A percentile compares a stretch with the other conserved stretches of the same genome.
Evolutionary conservation across 2,888 invertebrate species (phyloP).

Genomic region (Xestobium rufovillosum): DNA sequence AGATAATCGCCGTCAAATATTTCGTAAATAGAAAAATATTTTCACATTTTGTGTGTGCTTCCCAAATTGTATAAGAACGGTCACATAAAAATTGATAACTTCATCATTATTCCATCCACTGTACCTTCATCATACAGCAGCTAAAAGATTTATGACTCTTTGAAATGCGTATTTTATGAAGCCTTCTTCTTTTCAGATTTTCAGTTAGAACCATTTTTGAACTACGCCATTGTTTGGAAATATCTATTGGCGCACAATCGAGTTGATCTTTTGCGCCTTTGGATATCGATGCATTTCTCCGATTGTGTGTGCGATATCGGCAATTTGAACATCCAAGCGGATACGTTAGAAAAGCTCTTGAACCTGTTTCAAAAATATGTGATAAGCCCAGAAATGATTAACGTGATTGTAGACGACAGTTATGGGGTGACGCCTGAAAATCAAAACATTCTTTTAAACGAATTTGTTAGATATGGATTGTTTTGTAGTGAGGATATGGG

Average conservation of each 20-base stretch:
- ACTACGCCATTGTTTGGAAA: slow-evolving; percentile 52
- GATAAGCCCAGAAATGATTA: slow-evolving; percentile 54
- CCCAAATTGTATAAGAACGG: no score
- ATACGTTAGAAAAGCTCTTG: slow-evolving; percentile 43
- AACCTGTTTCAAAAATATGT: slow-evolving; percentile 49
- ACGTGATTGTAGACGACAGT: slow-evolving; percentile 45
- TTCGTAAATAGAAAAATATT: no score
- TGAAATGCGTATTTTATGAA: slow-evolving; percentile 5
- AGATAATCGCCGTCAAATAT: no score
- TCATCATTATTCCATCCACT: no score
- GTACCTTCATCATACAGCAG: no score
- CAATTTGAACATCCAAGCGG: slow-evolving; percentile 38
- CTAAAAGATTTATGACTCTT: no score
- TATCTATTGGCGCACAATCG: slow-evolving; percentile 53
- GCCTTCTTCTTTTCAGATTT: slow-evolving; percentile 45
- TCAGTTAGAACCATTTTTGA: slow-evolving; percentile 46
- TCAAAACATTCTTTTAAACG: slow-evolving; percentile 53
- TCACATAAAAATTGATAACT: no score
- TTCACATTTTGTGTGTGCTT: no score
- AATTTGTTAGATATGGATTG: slow-evolving; percentile 56
- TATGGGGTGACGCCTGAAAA: slow-evolving; percentile 49
- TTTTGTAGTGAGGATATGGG: slow-evolving; percentile 53
- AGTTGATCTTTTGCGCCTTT: slow-evolving; percentile 51
- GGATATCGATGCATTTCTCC: slow-evolving; percentile 51
- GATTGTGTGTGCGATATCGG: slow-evolving; percentile 11